Evolutionary conservation across 2,888 invertebrate species (phyloP).

Genomic region (Euzetes globulus): DNA sequence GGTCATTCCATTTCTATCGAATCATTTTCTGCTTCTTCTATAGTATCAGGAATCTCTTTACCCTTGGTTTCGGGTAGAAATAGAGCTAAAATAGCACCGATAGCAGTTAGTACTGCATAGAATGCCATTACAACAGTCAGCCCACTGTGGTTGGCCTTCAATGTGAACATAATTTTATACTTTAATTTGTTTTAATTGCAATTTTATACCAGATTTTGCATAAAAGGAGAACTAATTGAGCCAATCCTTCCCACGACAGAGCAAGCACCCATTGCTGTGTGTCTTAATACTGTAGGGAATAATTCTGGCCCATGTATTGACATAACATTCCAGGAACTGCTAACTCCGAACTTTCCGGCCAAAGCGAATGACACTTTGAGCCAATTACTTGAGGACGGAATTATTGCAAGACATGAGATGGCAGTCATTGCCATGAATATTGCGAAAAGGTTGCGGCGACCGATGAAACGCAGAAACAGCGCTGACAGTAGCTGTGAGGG

Average conservation of each 20-base stretch:
- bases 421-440: background rate
- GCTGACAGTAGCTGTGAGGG: conserved; percentile 55
- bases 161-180: background rate
- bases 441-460: conserved; percentile 4
- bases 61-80: conserved; percentile 36
- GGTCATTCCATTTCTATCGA: no score
- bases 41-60: conserved; percentile 31
- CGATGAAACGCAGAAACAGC: conserved; percentile 22
- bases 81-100: conserved; percentile 9
- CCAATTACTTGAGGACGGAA: background rate
- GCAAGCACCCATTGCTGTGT: conserved; percentile 27
- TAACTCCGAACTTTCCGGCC: conserved; percentile 31
- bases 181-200: background rate
- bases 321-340: background rate
- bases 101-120: conserved; percentile 7
- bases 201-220: conserved; percentile 31
- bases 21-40: conserved; percentile 11
- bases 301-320: conserved; percentile 15
- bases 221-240: conserved; percentile 31
- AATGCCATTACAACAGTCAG: conserved; percentile 16
- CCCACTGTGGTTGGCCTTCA: background rate
- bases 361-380: conserved; percentile 18
- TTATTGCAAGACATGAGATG: background rate
- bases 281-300: conserved; percentile 34
- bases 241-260: conserved; percentile 24